Evolutionary conservation across 2,888 invertebrate genomes (phyloP), one percentile per base, ranked within the genome.

Genomic region (Conomelus anceps): DNA sequence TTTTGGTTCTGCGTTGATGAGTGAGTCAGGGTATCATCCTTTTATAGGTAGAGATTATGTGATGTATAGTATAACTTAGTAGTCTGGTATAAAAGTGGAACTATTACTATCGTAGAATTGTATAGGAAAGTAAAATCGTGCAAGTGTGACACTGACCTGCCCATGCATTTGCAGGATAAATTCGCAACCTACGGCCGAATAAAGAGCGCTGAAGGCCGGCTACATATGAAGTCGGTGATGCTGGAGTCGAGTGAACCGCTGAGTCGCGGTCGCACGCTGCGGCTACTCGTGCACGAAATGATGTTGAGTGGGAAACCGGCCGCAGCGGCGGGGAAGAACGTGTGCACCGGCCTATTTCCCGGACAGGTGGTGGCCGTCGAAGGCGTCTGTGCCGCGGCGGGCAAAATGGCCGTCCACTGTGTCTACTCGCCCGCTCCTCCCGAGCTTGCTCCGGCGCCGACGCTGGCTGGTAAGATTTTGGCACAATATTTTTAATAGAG

Each of bases 351-450:
- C 0, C 92, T 97, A 90, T 97, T 96, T 92, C 96, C 97, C 23
- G 97, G 98, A 0, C 97, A 97, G 94, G 95, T 96, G 88, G 95
- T 97, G 13, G 96, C 96, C 85, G 94, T 97, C 90, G 95, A 95
- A 89, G 98, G 97, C 0, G 94, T 94, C 6, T 97, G 97, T 93
- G 95, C 95, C 0, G 95, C 95, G 22, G 97, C 96, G 0, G 95
- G 95, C 91, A 94, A 94, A 89, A 95, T 98, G 90, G 93, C 96
- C 22, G 97, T 95, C 0, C 95, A 95, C 29, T 95, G 96, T 92
- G 93, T 98, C 3, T 95, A 94, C 92, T 93, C 94, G 3, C 85
- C 89, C 11, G 86, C 85, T 26, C 89, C 88, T 11, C 23, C 86
- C 29, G 0, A 29, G 23, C 41, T 88, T 0, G 87, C 90, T 17